Base-by-base conservation (phyloP, 1,140 invertebrate genomes). In the Drosophila pseudoananassae region DNA sequence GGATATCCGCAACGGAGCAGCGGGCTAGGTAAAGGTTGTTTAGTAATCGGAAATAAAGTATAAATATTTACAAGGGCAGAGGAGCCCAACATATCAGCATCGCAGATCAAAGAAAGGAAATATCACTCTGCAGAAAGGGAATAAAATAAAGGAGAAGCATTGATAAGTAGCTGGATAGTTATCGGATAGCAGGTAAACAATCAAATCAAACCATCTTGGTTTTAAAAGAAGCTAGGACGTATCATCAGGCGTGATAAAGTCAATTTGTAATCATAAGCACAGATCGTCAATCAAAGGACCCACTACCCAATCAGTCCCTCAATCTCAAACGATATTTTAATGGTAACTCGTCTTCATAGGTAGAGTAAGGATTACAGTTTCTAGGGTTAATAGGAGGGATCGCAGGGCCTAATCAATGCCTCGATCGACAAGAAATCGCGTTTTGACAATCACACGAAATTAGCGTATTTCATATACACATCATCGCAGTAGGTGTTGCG, bases 381-480 rank as follows among this genome's bases (percentile, higher is more conserved):
- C 76, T 43, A 70, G 57, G 54, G 40, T 20, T 46, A 23, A 43
- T 43, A 43, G 14, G 17, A 10, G 63, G 58, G 70, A 83, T 90
- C 80, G 85, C 45, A 38, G 72, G 78, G 64, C 38, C 33, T 59
- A 78, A 54, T 68, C 54, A 80, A 83, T 66, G 72, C 77, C 76
- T 71, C 68, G 68, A 80, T 70, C 76, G 83, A 91, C 87, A 91
- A 90, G 89, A 92, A 77, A 73, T 80, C 80, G 91, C 91, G 91
- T 92, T 92, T 92, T 91, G 91, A 92, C 91, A 92, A 92, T 92
- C 91, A 92, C 66, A 66, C 78, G 76, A 90, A 85, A 89, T 89
- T 90, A 91, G 90, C 90, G 81, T 91, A 88, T 87, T 78, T 64
- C 66, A 74, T 58, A 87, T 55, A 60, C 64, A 68, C 36, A 75